These are phyloP conservation scores for Drosophila buzzatii DNA, from an alignment of 2,888 invertebrate genomes.

Conservation along the genomic window DNA sequence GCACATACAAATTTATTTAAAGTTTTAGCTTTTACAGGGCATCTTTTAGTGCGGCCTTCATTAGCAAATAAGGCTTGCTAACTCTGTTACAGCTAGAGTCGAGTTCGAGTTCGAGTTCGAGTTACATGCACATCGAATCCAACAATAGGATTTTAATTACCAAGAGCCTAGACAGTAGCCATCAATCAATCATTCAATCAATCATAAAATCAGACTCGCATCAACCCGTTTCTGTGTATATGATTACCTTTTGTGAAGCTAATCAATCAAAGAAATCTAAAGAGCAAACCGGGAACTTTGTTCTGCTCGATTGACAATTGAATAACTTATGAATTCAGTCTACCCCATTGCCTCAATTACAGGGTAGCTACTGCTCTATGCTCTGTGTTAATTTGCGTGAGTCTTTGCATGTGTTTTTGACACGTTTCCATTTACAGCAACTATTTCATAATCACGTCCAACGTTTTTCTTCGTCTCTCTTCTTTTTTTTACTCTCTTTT, in stretches of 20 bases:
- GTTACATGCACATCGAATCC: background rate
- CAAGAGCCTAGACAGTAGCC: background rate
- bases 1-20: background rate
- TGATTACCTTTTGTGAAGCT: too few relatives aligned
- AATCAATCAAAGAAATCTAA: too few relatives aligned
- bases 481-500: too few relatives aligned
- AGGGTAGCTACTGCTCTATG: slow-evolving; percentile 7
- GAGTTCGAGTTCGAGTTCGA: background rate
- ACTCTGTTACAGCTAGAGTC: background rate
- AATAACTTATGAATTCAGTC: too few relatives aligned
- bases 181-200: slow-evolving; percentile 8
- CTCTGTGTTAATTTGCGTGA: slow-evolving; percentile 6
- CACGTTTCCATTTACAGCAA: slow-evolving; percentile 10
- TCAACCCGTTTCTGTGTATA: background rate
- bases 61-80: background rate
- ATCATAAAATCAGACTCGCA: background rate
- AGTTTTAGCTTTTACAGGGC: background rate
- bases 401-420: slow-evolving; percentile 1
- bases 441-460: slow-evolving; percentile 22
- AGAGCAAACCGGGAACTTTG: too few relatives aligned
- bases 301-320: too few relatives aligned
- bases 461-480: background rate
- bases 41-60: background rate
- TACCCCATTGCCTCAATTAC: background rate
- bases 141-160: background rate